Evolutionary conservation across 2,797 vertebrate species (phyloP), one percentile per base, ranked within the genome.

Genomic region (Gadopsis marmoratus): DNA sequence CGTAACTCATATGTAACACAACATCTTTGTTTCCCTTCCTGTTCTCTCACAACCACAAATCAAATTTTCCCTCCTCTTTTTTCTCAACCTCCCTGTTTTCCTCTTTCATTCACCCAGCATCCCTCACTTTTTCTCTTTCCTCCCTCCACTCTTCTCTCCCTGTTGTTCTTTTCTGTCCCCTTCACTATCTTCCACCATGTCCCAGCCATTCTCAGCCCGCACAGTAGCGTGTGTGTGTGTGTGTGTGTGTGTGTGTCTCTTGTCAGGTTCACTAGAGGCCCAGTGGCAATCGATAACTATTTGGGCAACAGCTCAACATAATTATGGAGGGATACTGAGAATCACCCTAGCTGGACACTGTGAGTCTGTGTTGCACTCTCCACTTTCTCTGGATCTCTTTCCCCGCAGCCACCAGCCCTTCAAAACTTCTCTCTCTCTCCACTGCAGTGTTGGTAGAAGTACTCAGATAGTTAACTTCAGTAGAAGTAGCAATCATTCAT

Each of bases 261-360:
- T 79, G 79, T 84, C 79, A 82, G 81, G 78, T 80, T 85, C 87
- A 87, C 51, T 76, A 51, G 69, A 78, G 68, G 83, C 85, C 85
- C 82, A 76, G 84, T 74, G 72, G 80, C 73, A 85, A 91, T 92
- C 91, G 51, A 92, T 92, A 89, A 81, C 86, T 86, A 91, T 92
- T 92, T 91, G 86, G 90, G 89, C 90, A 92, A 71, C 31, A 62
- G 83, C 85, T 92, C 91, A 91, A 90, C 86, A 87, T 92, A 86
- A 92, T 91, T 91, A 92, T 83, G 83, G 88, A 70, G 85, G 88
- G 86, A 91, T 89, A 90, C 82, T 55, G 81, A 85, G 81, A 86
- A 84, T 90, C 80, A 74, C 73, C 79, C 81, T 55, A 48, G 39
- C 50, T 63, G 82, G 79, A 83, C 74, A 76, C 10, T 13, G 8